A percentile compares a stretch with the other conserved stretches of the same genome.
Evolutionary conservation across 2,888 invertebrate genomes (phyloP).

Genomic region (Tanytarsus gracilentus): DNA sequence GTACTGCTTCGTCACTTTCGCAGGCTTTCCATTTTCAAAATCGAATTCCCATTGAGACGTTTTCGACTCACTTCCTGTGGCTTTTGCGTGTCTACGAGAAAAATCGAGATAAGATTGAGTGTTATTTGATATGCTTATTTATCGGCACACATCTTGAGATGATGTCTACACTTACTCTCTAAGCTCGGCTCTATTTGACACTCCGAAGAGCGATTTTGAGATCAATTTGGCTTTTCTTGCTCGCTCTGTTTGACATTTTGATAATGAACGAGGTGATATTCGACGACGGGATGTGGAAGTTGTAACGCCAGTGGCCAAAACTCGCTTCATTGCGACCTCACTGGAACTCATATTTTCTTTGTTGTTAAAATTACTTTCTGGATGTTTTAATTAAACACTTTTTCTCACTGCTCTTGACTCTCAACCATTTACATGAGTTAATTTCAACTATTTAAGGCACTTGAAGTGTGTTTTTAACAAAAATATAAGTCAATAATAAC

Average conservation of each 20-base stretch:
- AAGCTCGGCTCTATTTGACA: conserved; percentile 20
- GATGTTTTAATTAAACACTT: too few species aligned
- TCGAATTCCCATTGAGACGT: conserved; percentile 42
- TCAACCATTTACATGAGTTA: too few species aligned
- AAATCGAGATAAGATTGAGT: not conserved
- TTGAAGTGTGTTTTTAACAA: too few species aligned
- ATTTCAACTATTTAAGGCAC: too few species aligned
- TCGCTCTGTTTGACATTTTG: conserved; percentile 24
- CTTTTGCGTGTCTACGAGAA: conserved; percentile 14
- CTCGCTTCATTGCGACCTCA: conserved; percentile 2
- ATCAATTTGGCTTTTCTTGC: conserved; percentile 26
- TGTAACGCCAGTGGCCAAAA: conserved; percentile 20
- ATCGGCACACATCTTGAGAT: too few species aligned
- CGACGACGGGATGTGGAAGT: conserved; percentile 2
- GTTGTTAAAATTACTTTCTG: too few species aligned
- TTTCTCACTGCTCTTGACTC: too few species aligned
- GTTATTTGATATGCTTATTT: not conserved
- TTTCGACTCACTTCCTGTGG: conserved; percentile 6
- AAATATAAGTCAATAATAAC: too few species aligned
- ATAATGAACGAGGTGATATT: conserved; percentile 20
- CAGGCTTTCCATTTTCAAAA: conserved; percentile 39
- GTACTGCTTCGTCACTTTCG: conserved; percentile 35
- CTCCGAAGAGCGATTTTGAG: conserved; percentile 17
- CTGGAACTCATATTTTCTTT: conserved; percentile 10
- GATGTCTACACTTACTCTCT: conserved; percentile 18